These are phyloP conservation scores for Odontocerum albicorne DNA, from an alignment of 2,888 invertebrate species.

Conservation along the genomic window DNA sequence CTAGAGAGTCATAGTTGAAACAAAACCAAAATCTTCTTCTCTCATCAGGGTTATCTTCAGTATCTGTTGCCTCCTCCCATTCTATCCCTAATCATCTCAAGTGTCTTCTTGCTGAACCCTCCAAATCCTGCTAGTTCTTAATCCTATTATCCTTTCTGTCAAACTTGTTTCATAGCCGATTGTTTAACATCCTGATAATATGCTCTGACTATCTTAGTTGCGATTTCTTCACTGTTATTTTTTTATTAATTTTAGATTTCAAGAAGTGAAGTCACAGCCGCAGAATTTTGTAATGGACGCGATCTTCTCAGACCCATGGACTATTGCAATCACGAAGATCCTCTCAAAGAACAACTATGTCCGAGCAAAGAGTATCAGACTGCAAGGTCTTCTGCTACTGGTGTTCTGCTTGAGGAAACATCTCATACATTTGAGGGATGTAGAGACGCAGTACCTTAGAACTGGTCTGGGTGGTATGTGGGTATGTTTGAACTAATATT, in stretches of 20 bases:
- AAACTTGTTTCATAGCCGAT: too few relatives aligned
- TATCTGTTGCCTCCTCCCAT: too few relatives aligned
- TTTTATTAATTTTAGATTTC: slow-evolving; percentile 58
- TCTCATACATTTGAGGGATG: slow-evolving; percentile 76
- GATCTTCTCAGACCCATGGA: slow-evolving; percentile 86
- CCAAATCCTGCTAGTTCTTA: too few relatives aligned
- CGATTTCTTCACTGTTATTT: too few relatives aligned
- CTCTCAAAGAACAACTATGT: slow-evolving; percentile 72
- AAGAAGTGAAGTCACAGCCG: slow-evolving; percentile 88
- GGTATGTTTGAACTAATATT: slow-evolving; percentile 60
- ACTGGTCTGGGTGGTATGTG: slow-evolving; percentile 92
- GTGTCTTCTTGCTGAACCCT: too few relatives aligned
- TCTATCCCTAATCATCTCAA: too few relatives aligned
- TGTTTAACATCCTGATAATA: too few relatives aligned
- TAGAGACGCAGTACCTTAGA: slow-evolving; percentile 85
- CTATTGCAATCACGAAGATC: slow-evolving; percentile 69
- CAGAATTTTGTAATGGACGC: slow-evolving; percentile 81
- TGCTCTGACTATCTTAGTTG: too few relatives aligned
- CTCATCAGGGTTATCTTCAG: too few relatives aligned
- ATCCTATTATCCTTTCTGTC: too few relatives aligned
- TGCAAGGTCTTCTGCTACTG: slow-evolving; percentile 81
- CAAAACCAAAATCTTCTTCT: too few relatives aligned
- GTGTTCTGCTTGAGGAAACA: slow-evolving; percentile 79
- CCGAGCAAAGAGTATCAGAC: slow-evolving; percentile 75
- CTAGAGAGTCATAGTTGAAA: too few relatives aligned